Evolutionary conservation across 2,113 vertebrate genomes (phyloP), one percentile per base, ranked within the genome.

Genomic region (Poicephalus meyeri): DNA sequence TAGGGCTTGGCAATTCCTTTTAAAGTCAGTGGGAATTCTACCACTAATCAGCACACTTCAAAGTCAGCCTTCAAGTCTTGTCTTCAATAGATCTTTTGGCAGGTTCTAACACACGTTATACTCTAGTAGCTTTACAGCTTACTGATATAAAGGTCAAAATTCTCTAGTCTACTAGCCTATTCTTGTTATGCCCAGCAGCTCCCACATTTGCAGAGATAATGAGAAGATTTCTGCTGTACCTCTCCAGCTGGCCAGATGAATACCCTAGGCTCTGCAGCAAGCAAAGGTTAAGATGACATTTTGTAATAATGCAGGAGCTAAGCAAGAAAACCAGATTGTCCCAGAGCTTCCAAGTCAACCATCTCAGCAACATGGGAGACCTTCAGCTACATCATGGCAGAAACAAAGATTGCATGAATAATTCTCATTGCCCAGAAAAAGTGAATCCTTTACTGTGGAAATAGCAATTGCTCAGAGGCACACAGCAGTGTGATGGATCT

Each of bases 11-110:
- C 37, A 82, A 76, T 5, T 65, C 0, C 0, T 72, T 91, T 86
- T 69, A 31, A 86, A 91, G 15, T 12, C 60, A 47, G 52, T 4
- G 13, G 23, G 71, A 89, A 91, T 69, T 93, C 82, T 60, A 70
- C 61, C 74, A 41, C 25, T 89, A 26, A 79, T 81, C 73, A 61
- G 28, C 31, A 69, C 16, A 47, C 71, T 90, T 91, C 88, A 90
- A 91, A 94, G 92, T 70, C 74, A 86, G 63, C 53, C 85, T 91
- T 82, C 28, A 61, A 58, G 37, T 35, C 49, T 46, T 92, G 82
- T 25, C 82, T 90, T 83, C 74, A 44, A 7, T 0, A 80, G 53
- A 39, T 63, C 58, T 73, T 91, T 77, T 69, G 64, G 60, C 58
- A 82, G 66, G 69, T 55, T 58, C 71, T 77, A 66, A 61, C 47